Conservation (phyloP, 1,140 invertebrate genomes). For the Dermatophagoides farinae region DNA sequence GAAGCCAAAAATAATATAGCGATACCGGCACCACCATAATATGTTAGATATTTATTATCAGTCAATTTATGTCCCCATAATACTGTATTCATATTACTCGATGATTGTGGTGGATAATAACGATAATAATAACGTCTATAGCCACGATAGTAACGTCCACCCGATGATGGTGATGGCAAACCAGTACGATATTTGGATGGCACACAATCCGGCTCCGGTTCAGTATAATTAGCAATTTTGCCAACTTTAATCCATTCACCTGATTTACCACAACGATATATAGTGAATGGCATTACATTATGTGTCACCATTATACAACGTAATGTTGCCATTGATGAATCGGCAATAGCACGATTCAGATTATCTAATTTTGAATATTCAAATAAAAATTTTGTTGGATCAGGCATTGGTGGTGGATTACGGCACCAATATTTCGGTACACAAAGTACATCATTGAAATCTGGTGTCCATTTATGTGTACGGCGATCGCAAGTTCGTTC, state of each 20-base stretch:
- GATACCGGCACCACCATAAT: conserved; percentile 2
- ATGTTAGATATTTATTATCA: conserved; percentile 6
- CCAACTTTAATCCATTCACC: conserved; percentile 1
- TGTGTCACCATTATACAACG: not conserved
- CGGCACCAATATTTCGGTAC: not conserved
- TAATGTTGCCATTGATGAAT: not conserved
- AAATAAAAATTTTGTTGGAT: not conserved
- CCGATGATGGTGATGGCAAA: not conserved
- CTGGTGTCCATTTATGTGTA: not conserved
- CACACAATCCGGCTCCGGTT: not conserved
- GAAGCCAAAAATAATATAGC: not conserved
- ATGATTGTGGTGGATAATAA: not conserved
- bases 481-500: not conserved
- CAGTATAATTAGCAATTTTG: not conserved
- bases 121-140: not conserved
- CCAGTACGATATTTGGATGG: not conserved
- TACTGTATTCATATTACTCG: not conserved
- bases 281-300: not conserved
- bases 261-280: not conserved
- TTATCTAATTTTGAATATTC: not conserved
- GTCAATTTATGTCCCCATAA: not conserved
- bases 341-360: not conserved
- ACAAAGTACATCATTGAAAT: not conserved
- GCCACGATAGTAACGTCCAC: not conserved
- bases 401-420: not conserved